Evolutionary conservation across 1,140 invertebrate species (phyloP).

Genomic region (Planococcus citri): DNA sequence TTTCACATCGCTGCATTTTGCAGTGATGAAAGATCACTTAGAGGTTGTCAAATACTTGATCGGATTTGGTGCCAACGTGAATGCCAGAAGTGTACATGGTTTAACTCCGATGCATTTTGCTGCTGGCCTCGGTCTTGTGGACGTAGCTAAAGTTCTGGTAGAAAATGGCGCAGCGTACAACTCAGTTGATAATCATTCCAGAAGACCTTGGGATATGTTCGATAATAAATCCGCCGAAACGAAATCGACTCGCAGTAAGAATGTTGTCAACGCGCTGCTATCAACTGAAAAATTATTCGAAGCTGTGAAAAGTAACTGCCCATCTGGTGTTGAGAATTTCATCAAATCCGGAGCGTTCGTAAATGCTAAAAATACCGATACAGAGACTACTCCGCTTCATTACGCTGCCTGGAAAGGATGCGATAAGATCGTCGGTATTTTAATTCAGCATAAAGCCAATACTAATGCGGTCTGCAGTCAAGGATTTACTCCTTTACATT

Average conservation of each 20-base stretch:
- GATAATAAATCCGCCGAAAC: no score
- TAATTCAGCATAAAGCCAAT: conserved; percentile 36
- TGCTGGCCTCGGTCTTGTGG: conserved; percentile 13
- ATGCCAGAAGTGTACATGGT: conserved; percentile 54
- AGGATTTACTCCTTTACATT: conserved; percentile 37
- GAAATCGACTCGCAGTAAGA: no score
- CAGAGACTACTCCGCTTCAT: conserved; percentile 22
- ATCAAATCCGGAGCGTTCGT: conserved; percentile 22
- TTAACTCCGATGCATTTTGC: conserved; percentile 35
- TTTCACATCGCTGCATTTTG: conserved; percentile 72
- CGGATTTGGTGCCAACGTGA: conserved; percentile 49
- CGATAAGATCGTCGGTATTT: conserved; percentile 30
- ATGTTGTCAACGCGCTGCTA: no score
- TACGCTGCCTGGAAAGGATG: conserved; percentile 25
- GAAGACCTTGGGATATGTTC: conserved; percentile 82
- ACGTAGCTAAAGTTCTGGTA: conserved; percentile 9
- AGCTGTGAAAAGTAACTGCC: no score
- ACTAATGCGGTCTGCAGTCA: conserved; percentile 37
- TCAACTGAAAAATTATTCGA: no score
- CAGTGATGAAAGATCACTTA: conserved; percentile 53
- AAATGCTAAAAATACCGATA: not conserved
- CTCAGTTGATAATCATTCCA: conserved; percentile 64
- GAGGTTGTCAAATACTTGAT: conserved; percentile 55
- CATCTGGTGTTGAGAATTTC: conserved; percentile 23
- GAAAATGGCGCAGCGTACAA: conserved; percentile 38